A percentile compares a stretch with the other conserved stretches of the same genome.
phyloP scores from a whole-genome alignment of 2,113 vertebrate genomes.

The Pholis gunnellus region DNA sequence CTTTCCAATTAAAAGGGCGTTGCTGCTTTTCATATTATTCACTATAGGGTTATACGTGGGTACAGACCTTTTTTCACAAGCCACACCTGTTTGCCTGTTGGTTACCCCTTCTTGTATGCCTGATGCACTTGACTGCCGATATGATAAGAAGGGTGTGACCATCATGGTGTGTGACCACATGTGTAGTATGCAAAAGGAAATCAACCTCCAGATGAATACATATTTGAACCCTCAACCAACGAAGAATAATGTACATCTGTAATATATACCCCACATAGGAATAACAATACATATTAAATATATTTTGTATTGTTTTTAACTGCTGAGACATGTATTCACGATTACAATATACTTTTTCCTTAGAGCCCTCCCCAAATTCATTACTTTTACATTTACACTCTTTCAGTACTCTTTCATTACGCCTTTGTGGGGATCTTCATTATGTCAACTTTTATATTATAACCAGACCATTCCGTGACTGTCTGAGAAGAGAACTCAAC shows the following conservation, averaged over 20 bases:
- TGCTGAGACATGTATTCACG: background rate
- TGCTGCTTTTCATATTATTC: background rate
- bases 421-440: background rate
- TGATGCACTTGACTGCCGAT: background rate
- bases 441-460: background rate
- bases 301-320: background rate
- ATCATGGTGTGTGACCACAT: background rate
- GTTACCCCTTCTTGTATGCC: too few relatives aligned
- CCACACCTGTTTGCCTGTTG: slow-evolving; percentile 11
- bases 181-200: background rate
- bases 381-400: background rate
- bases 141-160: slow-evolving; percentile 19
- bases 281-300: background rate
- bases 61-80: background rate
- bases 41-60: background rate
- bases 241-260: background rate
- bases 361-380: background rate
- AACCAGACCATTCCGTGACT: background rate
- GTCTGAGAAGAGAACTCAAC: slow-evolving; percentile 16
- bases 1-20: background rate
- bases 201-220: background rate
- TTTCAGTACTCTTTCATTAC: background rate
- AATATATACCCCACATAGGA: background rate
- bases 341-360: background rate
- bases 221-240: background rate